Evolutionary conservation across 2,113 vertebrate genomes (phyloP).

Genomic region (Aviceda subcristata): DNA sequence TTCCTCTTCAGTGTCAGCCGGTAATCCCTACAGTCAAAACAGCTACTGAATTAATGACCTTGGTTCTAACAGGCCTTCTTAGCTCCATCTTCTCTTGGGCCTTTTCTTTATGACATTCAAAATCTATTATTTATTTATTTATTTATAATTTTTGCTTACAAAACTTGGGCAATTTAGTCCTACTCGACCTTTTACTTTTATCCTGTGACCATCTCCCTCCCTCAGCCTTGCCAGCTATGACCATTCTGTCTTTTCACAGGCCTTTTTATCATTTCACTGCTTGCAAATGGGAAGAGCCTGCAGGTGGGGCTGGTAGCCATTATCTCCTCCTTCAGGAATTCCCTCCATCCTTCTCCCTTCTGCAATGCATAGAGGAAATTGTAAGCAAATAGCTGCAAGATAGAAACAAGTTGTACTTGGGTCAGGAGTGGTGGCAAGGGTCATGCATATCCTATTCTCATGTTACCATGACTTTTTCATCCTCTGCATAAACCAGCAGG

Average conservation of each 20-base stretch:
- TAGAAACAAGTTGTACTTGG: not conserved
- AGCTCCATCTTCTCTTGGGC: not conserved
- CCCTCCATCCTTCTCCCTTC: not conserved
- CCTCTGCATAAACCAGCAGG: not conserved
- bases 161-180: not conserved
- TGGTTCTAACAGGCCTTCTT: not conserved
- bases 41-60: not conserved
- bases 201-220: not conserved
- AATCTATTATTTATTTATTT: not conserved
- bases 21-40: not conserved
- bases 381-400: not conserved
- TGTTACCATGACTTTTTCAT: not conserved
- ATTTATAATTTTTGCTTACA: not conserved
- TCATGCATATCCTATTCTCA: not conserved
- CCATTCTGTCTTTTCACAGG: not conserved
- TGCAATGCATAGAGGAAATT: not conserved
- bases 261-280: not conserved
- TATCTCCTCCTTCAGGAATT: not conserved
- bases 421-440: not conserved
- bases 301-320: not conserved
- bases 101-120: not conserved
- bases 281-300: not conserved
- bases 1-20: constrained; percentile 1
- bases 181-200: not conserved
- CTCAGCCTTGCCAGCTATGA: not conserved